Conservation (phyloP, 2,888 invertebrate species). For the Sesia apiformis region DNA sequence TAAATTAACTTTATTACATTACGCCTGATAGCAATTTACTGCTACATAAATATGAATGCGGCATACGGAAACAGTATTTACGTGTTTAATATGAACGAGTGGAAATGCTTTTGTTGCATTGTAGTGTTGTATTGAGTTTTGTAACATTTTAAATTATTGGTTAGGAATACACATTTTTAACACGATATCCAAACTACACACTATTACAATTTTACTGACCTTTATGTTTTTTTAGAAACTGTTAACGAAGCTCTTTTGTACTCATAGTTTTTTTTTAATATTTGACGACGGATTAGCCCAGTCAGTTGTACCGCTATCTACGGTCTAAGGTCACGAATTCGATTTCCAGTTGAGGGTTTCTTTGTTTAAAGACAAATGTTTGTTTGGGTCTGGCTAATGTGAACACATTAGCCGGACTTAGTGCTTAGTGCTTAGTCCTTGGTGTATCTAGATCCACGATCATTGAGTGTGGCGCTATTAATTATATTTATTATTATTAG, state of each 20-base stretch:
- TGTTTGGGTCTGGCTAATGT: no score
- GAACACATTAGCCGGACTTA: no score
- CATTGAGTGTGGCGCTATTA: no score
- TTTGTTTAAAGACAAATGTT: no score
- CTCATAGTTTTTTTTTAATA: not conserved
- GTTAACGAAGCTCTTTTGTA: no score
- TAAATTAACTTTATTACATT: constrained; percentile 68
- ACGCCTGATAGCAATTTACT: constrained; percentile 55
- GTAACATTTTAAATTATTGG: not conserved
- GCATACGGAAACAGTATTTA: constrained; percentile 33
- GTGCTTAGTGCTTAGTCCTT: no score
- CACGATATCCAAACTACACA: not conserved
- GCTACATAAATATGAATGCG: constrained; percentile 54
- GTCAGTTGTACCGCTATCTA: no score
- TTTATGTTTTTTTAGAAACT: not conserved
- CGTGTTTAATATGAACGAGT: constrained; percentile 29
- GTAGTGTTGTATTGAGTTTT: constrained; percentile 17
- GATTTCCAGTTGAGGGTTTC: no score
- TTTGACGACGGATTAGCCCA: no score
- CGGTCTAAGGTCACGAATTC: no score
- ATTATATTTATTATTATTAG: no score
- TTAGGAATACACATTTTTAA: not conserved
- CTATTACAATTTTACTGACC: not conserved
- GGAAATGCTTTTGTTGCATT: constrained; percentile 18
- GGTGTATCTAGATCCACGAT: no score